Evolutionary conservation across 1,140 invertebrate genomes (phyloP).

Genomic region (Drosophila albomicans): DNA sequence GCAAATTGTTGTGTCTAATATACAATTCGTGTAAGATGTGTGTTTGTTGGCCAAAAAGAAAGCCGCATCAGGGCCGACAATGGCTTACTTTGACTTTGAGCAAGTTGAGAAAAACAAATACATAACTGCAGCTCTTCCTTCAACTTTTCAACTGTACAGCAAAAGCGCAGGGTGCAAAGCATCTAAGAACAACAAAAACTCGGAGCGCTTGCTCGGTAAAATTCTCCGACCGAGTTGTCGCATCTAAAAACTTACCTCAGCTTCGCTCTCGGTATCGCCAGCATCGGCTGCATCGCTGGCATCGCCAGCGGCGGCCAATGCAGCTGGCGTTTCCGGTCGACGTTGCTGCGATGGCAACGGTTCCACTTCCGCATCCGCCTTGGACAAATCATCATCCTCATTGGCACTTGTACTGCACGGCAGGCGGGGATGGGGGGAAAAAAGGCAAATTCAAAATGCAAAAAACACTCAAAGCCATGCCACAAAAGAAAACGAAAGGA

Average conservation of each 20-base stretch:
- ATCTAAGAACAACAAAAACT: slow-evolving; percentile 25
- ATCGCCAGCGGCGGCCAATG: slow-evolving; percentile 27
- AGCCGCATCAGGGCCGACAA: slow-evolving; percentile 72
- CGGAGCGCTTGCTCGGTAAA: too few species aligned
- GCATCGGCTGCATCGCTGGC: slow-evolving; percentile 34
- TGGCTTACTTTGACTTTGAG: slow-evolving; percentile 76
- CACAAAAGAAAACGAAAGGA: slow-evolving; percentile 34
- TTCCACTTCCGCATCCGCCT: slow-evolving; percentile 50
- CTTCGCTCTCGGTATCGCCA: slow-evolving; percentile 50
- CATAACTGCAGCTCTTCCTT: slow-evolving; percentile 17
- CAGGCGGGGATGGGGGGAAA: background rate
- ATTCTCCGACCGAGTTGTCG: background rate
- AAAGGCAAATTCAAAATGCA: slow-evolving; percentile 63
- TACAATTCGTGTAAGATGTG: slow-evolving; percentile 5
- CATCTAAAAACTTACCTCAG: slow-evolving; percentile 57
- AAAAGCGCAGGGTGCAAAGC: slow-evolving; percentile 50
- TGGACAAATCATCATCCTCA: slow-evolving; percentile 73
- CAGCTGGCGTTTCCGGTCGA: slow-evolving; percentile 69
- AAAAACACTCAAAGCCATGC: slow-evolving; percentile 74
- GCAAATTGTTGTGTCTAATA: background rate
- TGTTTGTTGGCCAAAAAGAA: slow-evolving; percentile 36
- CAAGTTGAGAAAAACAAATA: slow-evolving; percentile 6
- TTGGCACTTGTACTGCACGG: slow-evolving; percentile 68
- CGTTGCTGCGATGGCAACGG: slow-evolving; percentile 42
- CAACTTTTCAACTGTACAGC: slow-evolving; percentile 33